Percentiles rank a stretch among this genome's conserved stretches.
These are phyloP conservation scores for Oxystoma pomonae DNA, from an alignment of 2,888 invertebrate species.

Conservation along the genomic window DNA sequence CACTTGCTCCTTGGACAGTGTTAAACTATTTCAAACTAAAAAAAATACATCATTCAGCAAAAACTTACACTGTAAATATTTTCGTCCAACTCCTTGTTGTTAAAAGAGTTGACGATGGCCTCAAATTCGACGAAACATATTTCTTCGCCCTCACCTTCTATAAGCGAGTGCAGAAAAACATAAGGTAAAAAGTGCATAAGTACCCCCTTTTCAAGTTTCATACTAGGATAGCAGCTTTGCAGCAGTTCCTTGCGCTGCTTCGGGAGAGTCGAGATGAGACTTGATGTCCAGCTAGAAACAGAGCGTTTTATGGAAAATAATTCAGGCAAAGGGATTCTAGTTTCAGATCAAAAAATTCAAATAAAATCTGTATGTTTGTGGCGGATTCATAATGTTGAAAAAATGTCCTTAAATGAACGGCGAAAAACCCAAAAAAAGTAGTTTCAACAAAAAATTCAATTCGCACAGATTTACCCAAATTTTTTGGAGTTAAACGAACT, in stretches of 20 bases:
- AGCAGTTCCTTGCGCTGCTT: constrained; percentile 59
- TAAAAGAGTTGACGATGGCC: constrained; percentile 49
- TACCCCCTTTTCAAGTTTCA: constrained; percentile 68
- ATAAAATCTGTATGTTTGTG: too few relatives aligned
- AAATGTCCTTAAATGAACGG: too few relatives aligned
- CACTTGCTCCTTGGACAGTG: too few relatives aligned
- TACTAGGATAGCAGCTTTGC: constrained; percentile 68
- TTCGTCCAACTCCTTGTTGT: constrained; percentile 27
- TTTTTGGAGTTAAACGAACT: too few relatives aligned
- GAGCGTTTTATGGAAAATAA: constrained; percentile 8
- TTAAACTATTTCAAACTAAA: too few relatives aligned
- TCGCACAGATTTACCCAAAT: too few relatives aligned
- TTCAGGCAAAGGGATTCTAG: too few relatives aligned
- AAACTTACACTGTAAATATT: constrained; percentile 33
- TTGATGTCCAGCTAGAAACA: constrained; percentile 62
- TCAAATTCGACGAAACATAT: constrained; percentile 55
- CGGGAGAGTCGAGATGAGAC: constrained; percentile 60
- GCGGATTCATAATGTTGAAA: too few relatives aligned
- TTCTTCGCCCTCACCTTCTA: constrained; percentile 51
- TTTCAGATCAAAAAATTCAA: too few relatives aligned
- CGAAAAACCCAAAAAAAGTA: too few relatives aligned
- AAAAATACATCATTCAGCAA: neutral
- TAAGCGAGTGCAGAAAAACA: constrained; percentile 62
- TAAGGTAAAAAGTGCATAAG: constrained; percentile 72
- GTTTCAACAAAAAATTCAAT: too few relatives aligned